These are phyloP conservation scores for Ecliptopera silaceata DNA, from an alignment of 2,888 invertebrate genomes.

Conservation along the genomic window DNA sequence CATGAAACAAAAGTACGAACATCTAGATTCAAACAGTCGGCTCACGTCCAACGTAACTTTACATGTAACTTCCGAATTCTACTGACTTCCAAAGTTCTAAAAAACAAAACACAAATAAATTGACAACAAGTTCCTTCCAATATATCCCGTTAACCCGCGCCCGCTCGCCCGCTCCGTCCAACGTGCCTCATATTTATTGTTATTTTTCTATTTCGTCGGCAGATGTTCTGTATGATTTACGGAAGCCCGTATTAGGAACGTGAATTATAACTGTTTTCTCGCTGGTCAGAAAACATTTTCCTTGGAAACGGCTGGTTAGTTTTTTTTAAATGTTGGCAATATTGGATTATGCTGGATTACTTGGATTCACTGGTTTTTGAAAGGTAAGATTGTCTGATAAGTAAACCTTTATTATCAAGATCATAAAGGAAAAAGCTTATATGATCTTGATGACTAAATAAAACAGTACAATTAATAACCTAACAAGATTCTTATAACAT, in stretches of 20 bases:
- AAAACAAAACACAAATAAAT: constrained; percentile 24
- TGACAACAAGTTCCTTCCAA: constrained; percentile 38
- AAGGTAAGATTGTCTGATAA: too few relatives aligned
- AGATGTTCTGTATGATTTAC: constrained; percentile 82
- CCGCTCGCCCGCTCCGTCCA: constrained; percentile 33
- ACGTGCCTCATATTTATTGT: constrained; percentile 73
- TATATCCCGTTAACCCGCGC: constrained; percentile 55
- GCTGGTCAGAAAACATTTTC: constrained; percentile 52
- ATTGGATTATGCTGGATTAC: too few relatives aligned
- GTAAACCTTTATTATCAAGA: too few relatives aligned
- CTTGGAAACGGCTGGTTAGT: constrained; percentile 27
- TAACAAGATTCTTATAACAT: too few relatives aligned
- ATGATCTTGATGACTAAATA: background rate
- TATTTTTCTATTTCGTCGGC: constrained; percentile 83
- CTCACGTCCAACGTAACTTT: background rate
- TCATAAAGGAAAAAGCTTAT: too few relatives aligned
- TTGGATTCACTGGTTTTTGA: too few relatives aligned
- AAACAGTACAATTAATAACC: too few relatives aligned
- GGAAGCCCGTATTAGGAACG: constrained; percentile 71
- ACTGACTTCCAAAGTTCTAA: background rate
- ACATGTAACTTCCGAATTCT: background rate
- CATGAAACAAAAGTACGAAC: too few relatives aligned
- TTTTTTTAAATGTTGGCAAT: constrained; percentile 20
- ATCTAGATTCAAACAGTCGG: too few relatives aligned
- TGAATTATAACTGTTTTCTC: constrained; percentile 64